Evolutionary conservation across 2,888 invertebrate genomes (phyloP).

Genomic region (Deilephila elpenor): DNA sequence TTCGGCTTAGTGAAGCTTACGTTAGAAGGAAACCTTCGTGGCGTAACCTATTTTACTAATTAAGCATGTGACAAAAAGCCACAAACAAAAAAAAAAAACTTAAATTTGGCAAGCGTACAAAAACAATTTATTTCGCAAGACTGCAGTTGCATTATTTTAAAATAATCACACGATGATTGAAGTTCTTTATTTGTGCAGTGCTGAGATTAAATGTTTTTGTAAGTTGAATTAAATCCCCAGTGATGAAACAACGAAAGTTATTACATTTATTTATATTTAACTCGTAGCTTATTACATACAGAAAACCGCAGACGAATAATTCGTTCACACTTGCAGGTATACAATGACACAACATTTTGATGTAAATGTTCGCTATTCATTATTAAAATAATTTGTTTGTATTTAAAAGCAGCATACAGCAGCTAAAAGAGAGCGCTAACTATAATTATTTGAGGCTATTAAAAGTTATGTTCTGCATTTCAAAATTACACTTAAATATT

Average conservation of each 20-base stretch:
- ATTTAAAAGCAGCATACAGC: background rate
- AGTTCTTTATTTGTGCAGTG: background rate
- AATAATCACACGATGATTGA: slow-evolving; percentile 18
- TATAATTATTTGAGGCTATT: background rate
- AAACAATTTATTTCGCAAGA: slow-evolving; percentile 12
- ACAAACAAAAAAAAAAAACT: background rate
- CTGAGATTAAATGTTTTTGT: background rate
- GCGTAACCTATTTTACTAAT: background rate
- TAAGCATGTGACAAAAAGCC: slow-evolving; percentile 4
- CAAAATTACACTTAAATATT: background rate
- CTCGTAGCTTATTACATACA: background rate
- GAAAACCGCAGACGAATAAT: background rate
- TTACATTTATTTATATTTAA: background rate
- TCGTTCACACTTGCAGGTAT: background rate
- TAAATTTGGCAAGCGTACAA: slow-evolving; percentile 14
- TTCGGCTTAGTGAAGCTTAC: background rate
- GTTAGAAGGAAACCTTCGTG: background rate
- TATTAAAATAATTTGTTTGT: background rate
- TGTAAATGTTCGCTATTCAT: background rate
- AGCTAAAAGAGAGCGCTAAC: background rate
- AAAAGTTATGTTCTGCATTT: background rate
- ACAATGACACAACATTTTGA: background rate
- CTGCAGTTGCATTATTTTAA: slow-evolving; percentile 8
- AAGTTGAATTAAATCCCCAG: background rate
- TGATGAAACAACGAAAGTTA: too few relatives aligned